Evolutionary conservation across 2,113 vertebrate species (phyloP), one percentile per base, ranked within the genome.

Genomic region (Ophthalmolycus amberensis): DNA sequence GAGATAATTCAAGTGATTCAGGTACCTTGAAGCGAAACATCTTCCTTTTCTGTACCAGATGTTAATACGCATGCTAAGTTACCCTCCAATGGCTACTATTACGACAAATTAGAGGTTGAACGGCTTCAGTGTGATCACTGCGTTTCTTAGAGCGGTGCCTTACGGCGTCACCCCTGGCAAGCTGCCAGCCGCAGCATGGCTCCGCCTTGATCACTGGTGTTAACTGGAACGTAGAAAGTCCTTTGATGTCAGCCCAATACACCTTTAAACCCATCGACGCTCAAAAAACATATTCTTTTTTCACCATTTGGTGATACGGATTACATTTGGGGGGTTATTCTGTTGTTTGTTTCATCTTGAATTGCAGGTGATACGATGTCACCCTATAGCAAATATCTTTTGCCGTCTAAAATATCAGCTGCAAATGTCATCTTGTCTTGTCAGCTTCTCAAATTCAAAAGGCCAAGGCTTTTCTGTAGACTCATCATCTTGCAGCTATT

Each of bases 51-150:
- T n/a, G 38, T 22, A 69, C 63, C 32, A 60, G 38, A 46, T 84
- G 44, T 54, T 76, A 59, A 75, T 76, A 37, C 1, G 20, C 69
- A 54, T 37, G 44, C 56, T 56, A 22, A 62, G 8, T 67, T 80
- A 60, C 80, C 87, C 64, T 81, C 64, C 10, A 34, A 54, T 48
- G 67, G 38, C 64, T 52, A 42, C 37, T 46, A 44, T 62, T 64
- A 62, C 2, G 15, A 67, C 38, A 74, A 63, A 75, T 75, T 58
- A 69, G 66, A 58, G 44, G 7, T 71, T 72, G 46, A 74, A 50
- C 16, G 64, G 71, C 56, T 78, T 60, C 14, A 38, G 12, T 16
- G 71, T 63, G 42, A 78, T 80, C 25, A 32, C 16, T 62, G 29
- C 32, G 15, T 58, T n/a, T 77, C 60, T 48, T 16, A 65, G n/a